Evolutionary conservation across 1,140 invertebrate genomes (phyloP).

Genomic region (Eupristina koningsbergeri): DNA sequence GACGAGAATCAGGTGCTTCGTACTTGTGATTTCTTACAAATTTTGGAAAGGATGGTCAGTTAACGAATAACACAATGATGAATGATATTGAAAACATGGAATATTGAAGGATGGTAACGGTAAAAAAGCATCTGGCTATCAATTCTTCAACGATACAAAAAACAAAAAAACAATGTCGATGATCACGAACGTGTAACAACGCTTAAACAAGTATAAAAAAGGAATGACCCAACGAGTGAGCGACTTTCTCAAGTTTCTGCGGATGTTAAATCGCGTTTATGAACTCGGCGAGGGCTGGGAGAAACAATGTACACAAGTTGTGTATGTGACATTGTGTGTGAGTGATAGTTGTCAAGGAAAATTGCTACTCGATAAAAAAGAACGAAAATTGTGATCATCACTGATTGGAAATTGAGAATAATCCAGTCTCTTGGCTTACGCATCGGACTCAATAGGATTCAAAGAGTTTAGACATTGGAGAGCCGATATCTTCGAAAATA

Average conservation of each 20-base stretch:
- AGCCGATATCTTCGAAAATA: background rate
- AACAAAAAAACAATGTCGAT: background rate
- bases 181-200: background rate
- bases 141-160: background rate
- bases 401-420: constrained; percentile 10
- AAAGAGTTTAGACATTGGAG: background rate
- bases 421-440: background rate
- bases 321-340: background rate
- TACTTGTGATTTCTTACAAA: too few species aligned
- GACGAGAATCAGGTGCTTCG: background rate
- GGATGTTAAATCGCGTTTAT: constrained; percentile 42
- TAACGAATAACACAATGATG: too few species aligned
- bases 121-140: constrained; percentile 1
- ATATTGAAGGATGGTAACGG: too few species aligned
- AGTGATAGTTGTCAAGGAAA: background rate
- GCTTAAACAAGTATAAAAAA: background rate
- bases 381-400: background rate
- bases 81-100: too few species aligned
- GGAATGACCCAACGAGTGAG: background rate
- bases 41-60: too few species aligned
- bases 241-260: constrained; percentile 12
- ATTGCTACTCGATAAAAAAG: background rate
- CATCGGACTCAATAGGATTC: too few species aligned
- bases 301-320: background rate
- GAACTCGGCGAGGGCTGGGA: constrained; percentile 7